These are phyloP conservation scores for Aphaenogaster floridana DNA, from an alignment of 1,140 invertebrate species.

Conservation along the genomic window DNA sequence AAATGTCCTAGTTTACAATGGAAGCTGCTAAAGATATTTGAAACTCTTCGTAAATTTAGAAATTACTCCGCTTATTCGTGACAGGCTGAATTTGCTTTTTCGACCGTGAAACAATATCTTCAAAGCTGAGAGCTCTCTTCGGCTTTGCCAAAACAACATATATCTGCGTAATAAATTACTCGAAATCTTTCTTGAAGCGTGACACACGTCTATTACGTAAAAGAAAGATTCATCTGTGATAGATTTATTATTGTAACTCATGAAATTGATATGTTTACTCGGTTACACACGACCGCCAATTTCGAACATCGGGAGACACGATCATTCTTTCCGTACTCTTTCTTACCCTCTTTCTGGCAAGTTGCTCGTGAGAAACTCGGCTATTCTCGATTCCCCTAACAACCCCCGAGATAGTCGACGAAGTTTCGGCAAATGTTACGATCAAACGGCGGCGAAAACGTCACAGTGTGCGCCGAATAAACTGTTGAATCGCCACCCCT, in stretches of 20 bases:
- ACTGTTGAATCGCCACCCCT: slow-evolving; percentile 73
- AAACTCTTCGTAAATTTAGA: neutral
- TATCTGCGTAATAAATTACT: neutral
- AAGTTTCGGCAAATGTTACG: slow-evolving; percentile 71
- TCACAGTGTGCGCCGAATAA: slow-evolving; percentile 65
- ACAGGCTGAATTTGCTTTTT: neutral
- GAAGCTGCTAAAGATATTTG: neutral
- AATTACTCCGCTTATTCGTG: neutral
- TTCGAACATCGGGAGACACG: neutral
- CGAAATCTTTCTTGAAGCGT: neutral
- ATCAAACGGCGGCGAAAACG: slow-evolving; percentile 66
- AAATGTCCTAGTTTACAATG: neutral
- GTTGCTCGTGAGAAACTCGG: slow-evolving; percentile 41
- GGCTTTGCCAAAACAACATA: neutral
- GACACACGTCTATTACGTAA: neutral
- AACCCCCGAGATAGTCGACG: slow-evolving; percentile 33
- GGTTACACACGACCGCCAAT: neutral
- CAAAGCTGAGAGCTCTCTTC: neutral
- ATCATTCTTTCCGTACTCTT: neutral
- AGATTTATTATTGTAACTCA: neutral
- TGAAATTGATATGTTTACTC: neutral
- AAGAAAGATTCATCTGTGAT: neutral
- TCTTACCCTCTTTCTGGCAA: slow-evolving; percentile 13
- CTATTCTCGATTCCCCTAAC: slow-evolving; percentile 61
- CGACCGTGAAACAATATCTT: neutral